Conservation (phyloP, 2,113 vertebrate genomes). For the Scomber japonicus region DNA sequence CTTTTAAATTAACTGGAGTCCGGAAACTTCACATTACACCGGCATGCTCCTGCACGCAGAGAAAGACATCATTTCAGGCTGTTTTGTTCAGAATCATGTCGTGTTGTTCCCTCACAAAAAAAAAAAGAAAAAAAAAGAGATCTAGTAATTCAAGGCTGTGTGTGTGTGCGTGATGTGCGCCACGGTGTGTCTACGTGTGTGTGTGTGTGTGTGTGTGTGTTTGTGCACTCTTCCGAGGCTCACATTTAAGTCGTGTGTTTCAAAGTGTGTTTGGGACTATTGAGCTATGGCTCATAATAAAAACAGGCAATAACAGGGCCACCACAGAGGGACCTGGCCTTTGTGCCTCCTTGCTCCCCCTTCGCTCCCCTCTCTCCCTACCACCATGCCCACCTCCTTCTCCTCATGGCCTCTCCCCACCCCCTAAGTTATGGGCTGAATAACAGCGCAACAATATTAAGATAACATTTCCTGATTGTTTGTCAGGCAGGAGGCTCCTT, state of each 20-base stretch:
- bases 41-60: neutral
- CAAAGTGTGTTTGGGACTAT: constrained; percentile 71
- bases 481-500: constrained; percentile 84
- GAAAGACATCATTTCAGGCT: constrained; percentile 22
- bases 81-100: constrained; percentile 29
- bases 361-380: constrained; percentile 36
- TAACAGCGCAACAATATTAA: constrained; percentile 92
- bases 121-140: neutral
- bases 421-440: constrained; percentile 92
- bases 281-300: constrained; percentile 94
- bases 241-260: constrained; percentile 48
- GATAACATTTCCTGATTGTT: constrained; percentile 92
- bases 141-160: constrained; percentile 30
- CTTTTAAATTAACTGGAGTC: constrained; percentile 66
- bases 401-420: constrained; percentile 80
- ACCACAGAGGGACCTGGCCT: constrained; percentile 92
- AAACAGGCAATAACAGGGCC: constrained; percentile 94
- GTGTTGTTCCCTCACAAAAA: constrained; percentile 39
- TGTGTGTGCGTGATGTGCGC: neutral
- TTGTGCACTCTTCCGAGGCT: neutral
- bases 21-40: constrained; percentile 46
- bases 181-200: neutral
- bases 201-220: neutral
- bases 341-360: constrained; percentile 73
- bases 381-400: constrained; percentile 42